Base-by-base conservation (phyloP, 1,140 invertebrate species). In the Sarcophaga bullata region DNA sequence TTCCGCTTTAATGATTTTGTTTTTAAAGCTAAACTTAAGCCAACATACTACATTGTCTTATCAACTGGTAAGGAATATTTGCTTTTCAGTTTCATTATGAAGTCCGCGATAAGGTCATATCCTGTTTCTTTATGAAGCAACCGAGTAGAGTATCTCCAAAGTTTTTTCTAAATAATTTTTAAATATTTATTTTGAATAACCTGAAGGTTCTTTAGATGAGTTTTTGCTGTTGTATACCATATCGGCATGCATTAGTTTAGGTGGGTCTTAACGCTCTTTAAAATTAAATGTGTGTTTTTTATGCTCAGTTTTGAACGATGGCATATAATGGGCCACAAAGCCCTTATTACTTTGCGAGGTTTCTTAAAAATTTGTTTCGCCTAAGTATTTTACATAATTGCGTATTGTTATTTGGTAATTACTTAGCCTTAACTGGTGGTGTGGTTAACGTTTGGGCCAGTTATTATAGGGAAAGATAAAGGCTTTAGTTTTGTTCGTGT, bases 341-440 rank as follows among this genome's bases (percentile, higher is more conserved):
- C 46, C 13, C 19, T 80, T 8, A 47, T 17, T n/a, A 15, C 25
- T 81, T 54, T 62, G 10, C 2, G 62, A 47, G 58, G 8, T 68
- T 72, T 81, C 62, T 10, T 17, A 17, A 62, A n/a, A 47, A 13
- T 58, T 13, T 11, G 9, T 47, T n/a, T n/a, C 50, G 17, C 80
- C 80, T 13, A 81, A 47, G 62, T 81, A 81, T 81, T 81, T 81
- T 46, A 81, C 52, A 62, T 62, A 5, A 13, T 62, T 47, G 46
- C 13, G 46, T 48, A 58, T 25, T 6, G 8, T 17, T 25, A 81
- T 68, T 19, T 7, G 17, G 15, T 58, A 7, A 48, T n/a, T 46
- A 25, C 80, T 54, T 17, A 81, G 8, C 2, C 9, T 19, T 9
- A 81, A 46, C 8, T 7, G 19, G 46, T 25, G 25, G 7, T 9